phyloP scores from a whole-genome alignment of 1,140 invertebrate genomes.

The Schlechtendalia chinensis region DNA sequence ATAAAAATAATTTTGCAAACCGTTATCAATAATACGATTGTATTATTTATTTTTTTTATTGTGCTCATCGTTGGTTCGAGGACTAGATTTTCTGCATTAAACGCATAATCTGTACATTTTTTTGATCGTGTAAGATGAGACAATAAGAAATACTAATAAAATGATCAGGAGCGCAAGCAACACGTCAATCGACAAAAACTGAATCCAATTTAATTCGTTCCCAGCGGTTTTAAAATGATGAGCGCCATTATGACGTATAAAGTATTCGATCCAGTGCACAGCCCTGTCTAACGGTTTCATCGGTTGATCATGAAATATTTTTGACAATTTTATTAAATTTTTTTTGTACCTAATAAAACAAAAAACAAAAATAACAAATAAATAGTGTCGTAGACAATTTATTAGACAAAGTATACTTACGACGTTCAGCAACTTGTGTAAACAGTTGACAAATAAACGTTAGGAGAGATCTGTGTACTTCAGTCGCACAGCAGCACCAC shows the following conservation, averaged over 20 bases:
- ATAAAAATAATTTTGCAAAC: too few relatives aligned
- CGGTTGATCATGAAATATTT: constrained; percentile 57
- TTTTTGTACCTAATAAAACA: constrained; percentile 55
- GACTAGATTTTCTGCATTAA: too few relatives aligned
- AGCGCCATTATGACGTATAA: constrained; percentile 54
- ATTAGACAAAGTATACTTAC: constrained; percentile 46
- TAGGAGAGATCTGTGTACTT: constrained; percentile 20
- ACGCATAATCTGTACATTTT: too few relatives aligned
- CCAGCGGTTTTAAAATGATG: constrained; percentile 51
- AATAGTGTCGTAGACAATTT: background rate
- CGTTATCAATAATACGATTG: too few relatives aligned
- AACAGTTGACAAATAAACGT: background rate
- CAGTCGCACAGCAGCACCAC: constrained; percentile 30
- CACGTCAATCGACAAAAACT: constrained; percentile 52
- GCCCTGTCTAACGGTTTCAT: constrained; percentile 56
- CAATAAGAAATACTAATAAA: too few relatives aligned
- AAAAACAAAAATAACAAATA: background rate
- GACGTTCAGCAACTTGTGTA: constrained; percentile 25
- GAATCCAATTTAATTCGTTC: constrained; percentile 50
- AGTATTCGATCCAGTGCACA: constrained; percentile 55
- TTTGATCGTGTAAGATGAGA: too few relatives aligned
- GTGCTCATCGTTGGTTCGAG: too few relatives aligned
- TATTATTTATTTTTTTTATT: too few relatives aligned
- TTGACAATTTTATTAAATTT: constrained; percentile 54
- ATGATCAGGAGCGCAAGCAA: too few relatives aligned